A percentile compares a stretch with the other conserved stretches of the same genome.
Evolutionary conservation across 2,113 vertebrate genomes (phyloP).

Genomic region (Cariama cristata): DNA sequence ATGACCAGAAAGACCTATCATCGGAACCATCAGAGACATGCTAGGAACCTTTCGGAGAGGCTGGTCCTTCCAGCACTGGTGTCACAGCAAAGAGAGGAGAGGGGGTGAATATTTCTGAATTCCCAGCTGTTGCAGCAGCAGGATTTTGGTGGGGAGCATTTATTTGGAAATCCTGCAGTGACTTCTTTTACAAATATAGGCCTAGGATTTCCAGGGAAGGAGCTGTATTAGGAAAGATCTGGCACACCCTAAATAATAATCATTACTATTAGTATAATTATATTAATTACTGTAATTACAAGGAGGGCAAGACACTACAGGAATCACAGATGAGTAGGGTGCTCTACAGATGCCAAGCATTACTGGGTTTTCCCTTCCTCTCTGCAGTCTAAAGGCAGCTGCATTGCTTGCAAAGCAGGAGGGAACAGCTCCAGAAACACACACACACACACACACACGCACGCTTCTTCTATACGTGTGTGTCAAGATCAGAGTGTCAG

Average conservation of each 20-base stretch:
- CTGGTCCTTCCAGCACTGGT: not conserved
- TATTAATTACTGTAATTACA: slow-evolving; percentile 55
- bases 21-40: not conserved
- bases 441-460: not conserved
- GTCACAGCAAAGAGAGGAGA: not conserved
- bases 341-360: not conserved
- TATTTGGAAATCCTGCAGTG: not conserved
- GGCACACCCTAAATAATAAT: slow-evolving; percentile 44
- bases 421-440: not conserved
- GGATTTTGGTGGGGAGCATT: not conserved
- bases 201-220: slow-evolving; percentile 13
- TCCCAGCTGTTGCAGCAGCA: not conserved
- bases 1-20: not conserved
- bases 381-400: not conserved
- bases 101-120: not conserved
- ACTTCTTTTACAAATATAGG: slow-evolving; percentile 9
- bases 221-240: not conserved
- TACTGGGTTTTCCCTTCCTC: not conserved
- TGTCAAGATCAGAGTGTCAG: not conserved
- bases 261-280: slow-evolving; percentile 46
- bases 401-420: not conserved
- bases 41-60: not conserved
- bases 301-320: slow-evolving; percentile 37
- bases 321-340: slow-evolving; percentile 46
- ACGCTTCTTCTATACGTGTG: not conserved